Conservation (phyloP, 1,140 invertebrate genomes). For the Euwallacea similis region DNA sequence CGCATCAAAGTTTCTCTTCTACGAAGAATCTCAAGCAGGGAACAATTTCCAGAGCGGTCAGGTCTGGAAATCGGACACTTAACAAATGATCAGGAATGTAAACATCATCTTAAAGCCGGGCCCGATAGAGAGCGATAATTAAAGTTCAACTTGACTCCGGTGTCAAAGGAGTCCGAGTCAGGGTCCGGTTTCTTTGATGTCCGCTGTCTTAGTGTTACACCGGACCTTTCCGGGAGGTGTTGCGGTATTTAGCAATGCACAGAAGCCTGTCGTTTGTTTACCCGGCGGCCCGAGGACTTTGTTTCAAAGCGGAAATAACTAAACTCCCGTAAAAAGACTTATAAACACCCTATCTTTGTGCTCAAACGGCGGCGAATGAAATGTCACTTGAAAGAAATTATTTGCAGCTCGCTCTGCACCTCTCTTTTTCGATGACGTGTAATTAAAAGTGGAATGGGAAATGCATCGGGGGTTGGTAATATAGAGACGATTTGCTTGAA, state of each 20-base stretch:
- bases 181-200: slow-evolving; percentile 52
- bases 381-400: slow-evolving; percentile 47
- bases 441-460: too few species aligned
- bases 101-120: slow-evolving; percentile 49
- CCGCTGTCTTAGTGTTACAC: slow-evolving; percentile 52
- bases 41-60: slow-evolving; percentile 21
- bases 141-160: slow-evolving; percentile 51
- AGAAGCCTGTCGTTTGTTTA: slow-evolving; percentile 43
- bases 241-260: slow-evolving; percentile 52
- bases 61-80: slow-evolving; percentile 37
- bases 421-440: too few species aligned
- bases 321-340: slow-evolving; percentile 29
- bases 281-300: slow-evolving; percentile 25
- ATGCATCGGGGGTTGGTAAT: too few species aligned
- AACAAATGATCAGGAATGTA: slow-evolving; percentile 42
- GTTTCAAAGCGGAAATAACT: slow-evolving; percentile 39
- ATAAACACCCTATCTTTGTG: slow-evolving; percentile 10
- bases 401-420: slow-evolving; percentile 13
- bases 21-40: not conserved
- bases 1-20: not conserved
- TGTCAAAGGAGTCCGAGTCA: slow-evolving; percentile 51
- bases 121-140: slow-evolving; percentile 52
- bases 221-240: slow-evolving; percentile 46
- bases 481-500: too few species aligned
- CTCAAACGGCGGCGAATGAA: slow-evolving; percentile 36